phyloP scores from a whole-genome alignment of 2,888 invertebrate genomes.

The Lysandra bellargus region DNA sequence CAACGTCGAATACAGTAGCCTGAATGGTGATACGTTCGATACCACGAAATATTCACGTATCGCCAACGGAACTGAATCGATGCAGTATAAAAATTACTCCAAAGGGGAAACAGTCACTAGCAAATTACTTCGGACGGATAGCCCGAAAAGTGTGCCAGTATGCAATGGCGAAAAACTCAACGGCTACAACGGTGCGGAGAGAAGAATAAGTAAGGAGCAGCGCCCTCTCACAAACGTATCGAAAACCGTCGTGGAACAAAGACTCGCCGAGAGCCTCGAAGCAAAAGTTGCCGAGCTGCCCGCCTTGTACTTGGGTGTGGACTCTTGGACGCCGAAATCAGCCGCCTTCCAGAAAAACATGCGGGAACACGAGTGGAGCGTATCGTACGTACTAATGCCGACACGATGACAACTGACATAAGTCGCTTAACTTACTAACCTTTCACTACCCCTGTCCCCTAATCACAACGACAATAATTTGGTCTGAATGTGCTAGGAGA shows the following conservation, averaged over 20 bases:
- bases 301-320: slow-evolving; percentile 85
- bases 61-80: slow-evolving; percentile 76
- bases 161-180: slow-evolving; percentile 73
- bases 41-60: slow-evolving; percentile 77
- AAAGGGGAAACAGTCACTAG: slow-evolving; percentile 75
- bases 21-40: slow-evolving; percentile 73
- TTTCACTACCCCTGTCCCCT: background rate
- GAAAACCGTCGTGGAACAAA: slow-evolving; percentile 69
- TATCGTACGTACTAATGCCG: slow-evolving; percentile 72
- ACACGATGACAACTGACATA: slow-evolving; percentile 4
- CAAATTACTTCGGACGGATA: slow-evolving; percentile 75
- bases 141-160: slow-evolving; percentile 75
- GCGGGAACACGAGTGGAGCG: slow-evolving; percentile 80
- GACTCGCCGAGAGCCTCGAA: slow-evolving; percentile 75
- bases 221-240: slow-evolving; percentile 69
- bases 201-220: slow-evolving; percentile 63
- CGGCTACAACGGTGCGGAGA: slow-evolving; percentile 62
- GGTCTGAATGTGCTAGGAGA: slow-evolving; percentile 26
- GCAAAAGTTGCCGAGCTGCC: slow-evolving; percentile 82
- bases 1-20: slow-evolving; percentile 70
- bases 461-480: background rate
- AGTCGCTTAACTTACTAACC: slow-evolving; percentile 19
- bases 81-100: slow-evolving; percentile 76
- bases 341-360: slow-evolving; percentile 78
- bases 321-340: slow-evolving; percentile 88